Percentiles rank a stretch among this genome's conserved stretches.
phyloP scores from a whole-genome alignment of 2,797 vertebrate genomes.

The Capromys pilorides region DNA sequence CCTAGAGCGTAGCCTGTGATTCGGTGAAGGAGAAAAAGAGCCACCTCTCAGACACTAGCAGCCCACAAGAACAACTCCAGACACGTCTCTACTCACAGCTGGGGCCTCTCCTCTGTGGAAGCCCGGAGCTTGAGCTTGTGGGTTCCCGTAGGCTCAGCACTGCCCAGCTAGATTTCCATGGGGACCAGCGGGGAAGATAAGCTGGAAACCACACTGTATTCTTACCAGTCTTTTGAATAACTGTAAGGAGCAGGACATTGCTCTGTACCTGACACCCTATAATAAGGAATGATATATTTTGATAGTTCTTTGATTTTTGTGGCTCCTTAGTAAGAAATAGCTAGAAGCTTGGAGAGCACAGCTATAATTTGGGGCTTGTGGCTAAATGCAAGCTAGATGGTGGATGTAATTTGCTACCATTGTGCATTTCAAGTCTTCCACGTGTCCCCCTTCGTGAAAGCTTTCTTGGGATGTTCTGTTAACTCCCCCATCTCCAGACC shows the following conservation, averaged over 20 bases:
- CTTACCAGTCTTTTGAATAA: background rate
- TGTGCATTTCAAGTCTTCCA: background rate
- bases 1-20: background rate
- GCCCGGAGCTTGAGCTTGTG: fast-evolving
- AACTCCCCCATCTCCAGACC: background rate
- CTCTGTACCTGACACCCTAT: background rate
- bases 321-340: background rate
- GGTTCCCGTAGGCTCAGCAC: too few species aligned
- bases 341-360: slow-evolving; percentile 24
- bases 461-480: background rate
- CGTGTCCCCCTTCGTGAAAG: background rate
- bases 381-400: background rate
- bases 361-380: slow-evolving; percentile 25
- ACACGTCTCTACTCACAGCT: fast-evolving
- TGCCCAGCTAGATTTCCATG: background rate
- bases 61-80: fast-evolving
- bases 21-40: background rate
- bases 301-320: slow-evolving; percentile 32
- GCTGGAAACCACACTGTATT: background rate
- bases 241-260: background rate
- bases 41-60: background rate
- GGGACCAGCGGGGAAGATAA: background rate
- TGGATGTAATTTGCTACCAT: background rate
- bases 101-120: background rate
- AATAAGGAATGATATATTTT: slow-evolving; percentile 48